Percentiles rank a stretch among this genome's conserved stretches.
Conservation (phyloP, 2,888 invertebrate genomes). For the Gandaritis pyraliata region DNA sequence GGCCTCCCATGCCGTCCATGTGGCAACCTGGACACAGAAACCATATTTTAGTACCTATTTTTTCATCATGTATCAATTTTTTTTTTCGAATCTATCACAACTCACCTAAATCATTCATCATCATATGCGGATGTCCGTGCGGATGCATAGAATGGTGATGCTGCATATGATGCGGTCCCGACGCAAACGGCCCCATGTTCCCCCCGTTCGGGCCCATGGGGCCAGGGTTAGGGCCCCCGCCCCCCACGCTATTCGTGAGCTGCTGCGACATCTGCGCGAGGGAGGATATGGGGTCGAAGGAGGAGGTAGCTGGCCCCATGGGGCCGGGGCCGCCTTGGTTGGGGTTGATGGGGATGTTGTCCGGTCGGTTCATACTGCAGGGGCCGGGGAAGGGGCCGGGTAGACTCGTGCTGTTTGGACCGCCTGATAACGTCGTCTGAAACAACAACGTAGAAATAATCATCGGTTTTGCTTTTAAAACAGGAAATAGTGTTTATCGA, state of each 20-base stretch:
- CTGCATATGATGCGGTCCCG: slow-evolving; percentile 77
- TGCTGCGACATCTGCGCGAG: slow-evolving; percentile 98
- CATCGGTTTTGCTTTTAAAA: too few relatives aligned
- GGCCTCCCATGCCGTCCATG: slow-evolving; percentile 80
- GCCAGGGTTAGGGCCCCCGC: slow-evolving; percentile 66
- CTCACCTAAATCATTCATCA: slow-evolving; percentile 81
- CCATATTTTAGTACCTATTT: not conserved
- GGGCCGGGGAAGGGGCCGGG: slow-evolving; percentile 82
- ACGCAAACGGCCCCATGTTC: slow-evolving; percentile 72
- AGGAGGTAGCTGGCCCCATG: slow-evolving; percentile 81
- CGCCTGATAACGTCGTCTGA: slow-evolving; percentile 78
- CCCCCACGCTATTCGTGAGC: slow-evolving; percentile 89
- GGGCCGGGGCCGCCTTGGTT: slow-evolving; percentile 82
- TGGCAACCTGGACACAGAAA: slow-evolving; percentile 69
- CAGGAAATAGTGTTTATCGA: too few relatives aligned
- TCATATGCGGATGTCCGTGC: slow-evolving; percentile 79
- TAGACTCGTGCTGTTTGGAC: slow-evolving; percentile 76
- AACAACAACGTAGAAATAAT: slow-evolving; percentile 14
- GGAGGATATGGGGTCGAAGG: slow-evolving; percentile 97
- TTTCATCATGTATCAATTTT: too few relatives aligned
- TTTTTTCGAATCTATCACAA: too few relatives aligned
- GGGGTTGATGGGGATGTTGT: slow-evolving; percentile 78
- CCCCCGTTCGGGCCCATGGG: slow-evolving; percentile 71
- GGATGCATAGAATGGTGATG: slow-evolving; percentile 80
- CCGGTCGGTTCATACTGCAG: slow-evolving; percentile 78